Percentiles rank a stretch among this genome's conserved stretches.
These are phyloP conservation scores for Rhynchonycteris naso DNA, from an alignment of 2,797 vertebrate genomes.

Conservation along the genomic window DNA sequence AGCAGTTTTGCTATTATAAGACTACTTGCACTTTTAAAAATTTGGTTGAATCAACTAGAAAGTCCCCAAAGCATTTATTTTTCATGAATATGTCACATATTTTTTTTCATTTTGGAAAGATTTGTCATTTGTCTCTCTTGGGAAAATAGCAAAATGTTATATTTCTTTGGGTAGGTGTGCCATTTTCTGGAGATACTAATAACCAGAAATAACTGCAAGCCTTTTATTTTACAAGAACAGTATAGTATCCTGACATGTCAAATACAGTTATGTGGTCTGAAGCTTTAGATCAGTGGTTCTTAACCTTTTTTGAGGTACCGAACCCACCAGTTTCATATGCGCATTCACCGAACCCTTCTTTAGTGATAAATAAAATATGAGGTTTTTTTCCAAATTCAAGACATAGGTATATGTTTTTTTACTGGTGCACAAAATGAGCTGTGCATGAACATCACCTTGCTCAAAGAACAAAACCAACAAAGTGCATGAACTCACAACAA, in stretches of 20 bases:
- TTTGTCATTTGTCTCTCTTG: not conserved
- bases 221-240: not conserved
- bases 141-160: not conserved
- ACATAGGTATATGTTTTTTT: no score
- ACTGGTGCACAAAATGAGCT: no score
- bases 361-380: no score
- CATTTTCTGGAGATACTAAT: not conserved
- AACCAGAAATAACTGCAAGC: not conserved
- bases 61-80: not conserved
- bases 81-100: not conserved
- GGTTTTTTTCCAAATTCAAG: no score
- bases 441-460: no score
- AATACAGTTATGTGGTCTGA: not conserved
- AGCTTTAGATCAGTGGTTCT: no score
- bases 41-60: conserved; percentile 5
- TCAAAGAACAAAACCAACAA: no score
- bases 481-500: no score
- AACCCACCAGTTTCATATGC: no score
- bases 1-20: not conserved
- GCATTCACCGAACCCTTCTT: no score
- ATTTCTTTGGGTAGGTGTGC: not conserved
- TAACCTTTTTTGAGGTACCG: no score
- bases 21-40: not conserved
- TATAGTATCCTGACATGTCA: not conserved
- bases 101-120: conserved; percentile 1